Evolutionary conservation across 2,797 vertebrate genomes (phyloP).

Genomic region (Melanotaenia pygmaea): DNA sequence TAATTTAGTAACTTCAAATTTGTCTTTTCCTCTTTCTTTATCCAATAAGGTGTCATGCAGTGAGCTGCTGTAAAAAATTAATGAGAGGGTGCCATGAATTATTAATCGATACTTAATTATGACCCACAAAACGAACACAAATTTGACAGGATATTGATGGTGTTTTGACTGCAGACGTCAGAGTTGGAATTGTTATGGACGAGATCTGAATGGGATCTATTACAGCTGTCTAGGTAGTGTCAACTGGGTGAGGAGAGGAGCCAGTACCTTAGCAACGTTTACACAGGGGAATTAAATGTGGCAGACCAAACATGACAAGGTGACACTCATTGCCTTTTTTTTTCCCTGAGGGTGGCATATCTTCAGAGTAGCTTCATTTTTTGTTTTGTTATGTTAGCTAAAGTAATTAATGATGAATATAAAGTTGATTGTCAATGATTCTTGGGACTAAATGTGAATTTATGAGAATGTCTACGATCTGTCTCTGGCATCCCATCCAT

Average conservation of each 20-base stretch:
- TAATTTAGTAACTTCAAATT: slow-evolving; percentile 81
- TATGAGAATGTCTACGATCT: background rate
- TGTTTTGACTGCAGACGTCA: slow-evolving; percentile 76
- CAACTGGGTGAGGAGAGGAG: slow-evolving; percentile 50
- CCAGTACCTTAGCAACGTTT: slow-evolving; percentile 61
- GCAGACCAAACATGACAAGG: slow-evolving; percentile 67
- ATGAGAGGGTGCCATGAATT: slow-evolving; percentile 75
- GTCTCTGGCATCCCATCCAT: background rate
- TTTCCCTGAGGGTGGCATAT: background rate
- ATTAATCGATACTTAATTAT: slow-evolving; percentile 84
- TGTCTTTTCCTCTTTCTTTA: slow-evolving; percentile 76
- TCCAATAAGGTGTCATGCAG: slow-evolving; percentile 78
- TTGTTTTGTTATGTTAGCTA: background rate
- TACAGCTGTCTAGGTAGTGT: slow-evolving; percentile 68
- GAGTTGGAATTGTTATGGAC: slow-evolving; percentile 74
- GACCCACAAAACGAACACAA: slow-evolving; percentile 57
- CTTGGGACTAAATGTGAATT: background rate
- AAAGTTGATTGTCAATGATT: background rate
- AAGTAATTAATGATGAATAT: background rate
- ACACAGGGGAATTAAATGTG: slow-evolving; percentile 68
- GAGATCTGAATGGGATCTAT: slow-evolving; percentile 79
- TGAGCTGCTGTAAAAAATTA: slow-evolving; percentile 72
- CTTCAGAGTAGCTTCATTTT: background rate
- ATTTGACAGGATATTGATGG: slow-evolving; percentile 78
- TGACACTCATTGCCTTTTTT: slow-evolving; percentile 59